A percentile compares a stretch with the other conserved stretches of the same genome.
Evolutionary conservation across 2,888 invertebrate genomes (phyloP).

Genomic region (Therioaphis trifolii): DNA sequence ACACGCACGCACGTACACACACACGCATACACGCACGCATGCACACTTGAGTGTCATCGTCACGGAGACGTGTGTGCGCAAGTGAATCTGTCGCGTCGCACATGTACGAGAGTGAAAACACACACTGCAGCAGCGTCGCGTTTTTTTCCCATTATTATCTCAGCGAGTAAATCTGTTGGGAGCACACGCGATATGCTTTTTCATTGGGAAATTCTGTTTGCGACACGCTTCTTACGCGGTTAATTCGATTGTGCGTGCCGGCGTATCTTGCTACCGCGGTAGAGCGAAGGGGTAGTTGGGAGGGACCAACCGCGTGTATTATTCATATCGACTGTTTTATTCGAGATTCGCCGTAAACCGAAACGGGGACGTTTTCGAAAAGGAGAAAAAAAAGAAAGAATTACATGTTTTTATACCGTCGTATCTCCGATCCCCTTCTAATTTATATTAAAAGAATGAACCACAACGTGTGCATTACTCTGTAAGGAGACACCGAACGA

Average conservation of each 20-base stretch:
- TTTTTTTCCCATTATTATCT: conserved; percentile 64
- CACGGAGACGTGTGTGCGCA: background rate
- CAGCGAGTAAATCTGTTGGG: background rate
- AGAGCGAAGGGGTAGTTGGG: background rate
- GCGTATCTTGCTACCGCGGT: background rate
- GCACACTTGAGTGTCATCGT: background rate
- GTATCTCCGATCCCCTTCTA: background rate
- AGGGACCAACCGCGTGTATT: conserved; percentile 28
- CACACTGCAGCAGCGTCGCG: no score
- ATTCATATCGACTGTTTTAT: conserved; percentile 29
- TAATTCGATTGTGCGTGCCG: conserved; percentile 18
- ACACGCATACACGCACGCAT: background rate
- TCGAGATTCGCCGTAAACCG: background rate
- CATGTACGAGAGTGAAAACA: no score
- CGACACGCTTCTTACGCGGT: conserved; percentile 42
- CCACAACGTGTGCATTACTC: background rate
- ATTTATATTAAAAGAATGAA: no score
- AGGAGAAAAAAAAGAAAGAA: background rate
- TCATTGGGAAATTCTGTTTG: conserved; percentile 32
- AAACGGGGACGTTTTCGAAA: background rate
- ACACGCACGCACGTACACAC: no score
- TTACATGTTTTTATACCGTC: background rate
- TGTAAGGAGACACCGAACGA: background rate
- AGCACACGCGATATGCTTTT: background rate
- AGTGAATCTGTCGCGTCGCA: background rate